These are phyloP conservation scores for Aphidius ervi DNA, from an alignment of 1,140 invertebrate genomes.

Conservation along the genomic window DNA sequence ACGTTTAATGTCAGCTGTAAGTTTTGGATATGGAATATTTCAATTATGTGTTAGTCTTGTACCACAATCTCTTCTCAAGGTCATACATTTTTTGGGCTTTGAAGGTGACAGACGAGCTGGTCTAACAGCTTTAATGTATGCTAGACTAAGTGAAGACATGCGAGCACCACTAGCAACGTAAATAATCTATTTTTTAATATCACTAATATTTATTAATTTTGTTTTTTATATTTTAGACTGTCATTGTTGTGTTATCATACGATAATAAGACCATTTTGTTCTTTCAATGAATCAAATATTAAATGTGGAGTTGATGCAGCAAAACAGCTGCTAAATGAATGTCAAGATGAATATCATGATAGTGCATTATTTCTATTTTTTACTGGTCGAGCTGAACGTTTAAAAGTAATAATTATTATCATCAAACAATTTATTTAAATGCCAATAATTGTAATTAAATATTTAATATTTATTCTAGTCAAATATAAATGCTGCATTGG, in stretches of 20 bases:
- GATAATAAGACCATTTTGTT: slow-evolving; percentile 68
- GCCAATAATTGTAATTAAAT: background rate
- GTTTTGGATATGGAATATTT: slow-evolving; percentile 71
- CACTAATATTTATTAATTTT: slow-evolving; percentile 4
- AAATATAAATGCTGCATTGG: slow-evolving; percentile 59
- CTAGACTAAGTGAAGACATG: slow-evolving; percentile 66
- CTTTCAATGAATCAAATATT: slow-evolving; percentile 62
- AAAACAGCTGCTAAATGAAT: slow-evolving; percentile 58
- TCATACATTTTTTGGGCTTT: slow-evolving; percentile 71
- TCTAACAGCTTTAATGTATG: slow-evolving; percentile 62
- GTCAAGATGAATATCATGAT: slow-evolving; percentile 58
- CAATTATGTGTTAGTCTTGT: slow-evolving; percentile 68
- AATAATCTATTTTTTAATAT: slow-evolving; percentile 32
- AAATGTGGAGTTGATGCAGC: slow-evolving; percentile 60
- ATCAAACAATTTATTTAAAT: background rate
- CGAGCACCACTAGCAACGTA: slow-evolving; percentile 67
- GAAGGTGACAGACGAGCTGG: slow-evolving; percentile 63
- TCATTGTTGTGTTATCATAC: slow-evolving; percentile 72
- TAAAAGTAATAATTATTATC: slow-evolving; percentile 54
- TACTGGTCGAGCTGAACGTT: slow-evolving; percentile 60
- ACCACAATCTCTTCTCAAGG: slow-evolving; percentile 63
- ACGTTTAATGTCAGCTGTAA: slow-evolving; percentile 65
- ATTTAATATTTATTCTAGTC: slow-evolving; percentile 50
- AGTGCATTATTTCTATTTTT: slow-evolving; percentile 72
- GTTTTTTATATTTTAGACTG: slow-evolving; percentile 48